A percentile compares a stretch with the other conserved stretches of the same genome.
These are phyloP conservation scores for Poeciliopsis gracilis DNA, from an alignment of 2,797 vertebrate genomes.

Conservation along the genomic window DNA sequence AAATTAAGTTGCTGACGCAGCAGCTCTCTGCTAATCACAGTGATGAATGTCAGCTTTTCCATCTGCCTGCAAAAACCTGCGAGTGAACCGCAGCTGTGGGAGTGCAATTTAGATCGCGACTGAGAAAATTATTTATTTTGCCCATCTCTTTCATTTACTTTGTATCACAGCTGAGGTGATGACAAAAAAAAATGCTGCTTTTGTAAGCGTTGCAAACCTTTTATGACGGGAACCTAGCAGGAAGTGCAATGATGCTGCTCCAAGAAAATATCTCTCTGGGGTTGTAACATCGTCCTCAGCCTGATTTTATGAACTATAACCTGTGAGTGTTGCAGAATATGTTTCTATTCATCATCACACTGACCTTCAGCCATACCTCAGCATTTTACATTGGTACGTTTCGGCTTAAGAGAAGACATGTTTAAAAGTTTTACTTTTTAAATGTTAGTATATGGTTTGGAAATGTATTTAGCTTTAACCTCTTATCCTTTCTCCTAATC, in stretches of 20 bases:
- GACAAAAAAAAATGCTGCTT: background rate
- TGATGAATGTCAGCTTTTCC: constrained; percentile 20
- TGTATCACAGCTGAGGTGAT: background rate
- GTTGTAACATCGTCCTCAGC: background rate
- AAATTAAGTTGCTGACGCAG: constrained; percentile 14
- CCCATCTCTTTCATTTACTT: background rate
- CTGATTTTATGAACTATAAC: constrained; percentile 22
- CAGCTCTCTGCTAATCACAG: constrained; percentile 2
- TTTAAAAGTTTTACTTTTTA: constrained; percentile 11
- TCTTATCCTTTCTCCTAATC: background rate
- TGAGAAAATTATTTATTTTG: constrained; percentile 7
- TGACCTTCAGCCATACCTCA: constrained; percentile 6
- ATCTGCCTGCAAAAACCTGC: background rate
- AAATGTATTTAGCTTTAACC: background rate
- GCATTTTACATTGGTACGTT: background rate
- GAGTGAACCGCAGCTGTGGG: constrained; percentile 1
- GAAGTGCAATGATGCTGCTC: constrained; percentile 24
- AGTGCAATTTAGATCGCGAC: constrained; percentile 5
- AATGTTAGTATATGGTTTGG: background rate
- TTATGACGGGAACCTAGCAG: constrained; percentile 1
- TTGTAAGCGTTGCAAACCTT: constrained; percentile 22
- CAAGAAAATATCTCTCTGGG: constrained; percentile 14
- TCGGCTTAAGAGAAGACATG: constrained; percentile 14
- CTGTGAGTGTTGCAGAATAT: background rate
- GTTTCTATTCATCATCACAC: constrained; percentile 10